Base-by-base conservation (phyloP, 2,113 vertebrate species). In the Erinaceus europaeus region DNA sequence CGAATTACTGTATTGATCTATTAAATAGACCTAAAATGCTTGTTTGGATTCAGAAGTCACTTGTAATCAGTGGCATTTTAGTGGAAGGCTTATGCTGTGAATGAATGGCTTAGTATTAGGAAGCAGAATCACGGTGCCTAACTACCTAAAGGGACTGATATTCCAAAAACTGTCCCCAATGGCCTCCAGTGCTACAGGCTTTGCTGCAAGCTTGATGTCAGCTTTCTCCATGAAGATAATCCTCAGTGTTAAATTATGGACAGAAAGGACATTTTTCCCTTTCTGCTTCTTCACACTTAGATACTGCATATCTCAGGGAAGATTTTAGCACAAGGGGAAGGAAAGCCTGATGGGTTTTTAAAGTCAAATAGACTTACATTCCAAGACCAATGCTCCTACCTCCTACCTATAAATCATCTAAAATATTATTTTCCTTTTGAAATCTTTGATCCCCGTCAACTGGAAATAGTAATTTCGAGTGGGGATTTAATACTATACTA, bases 1-100 rank as follows among this genome's bases (percentile, higher is more conserved):
- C 4, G 59, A 95, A 94, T 94, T 94, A 81, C 92, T 84, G 50
- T 95, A 94, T 95, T 94, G 94, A 95, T 94, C 87, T 95, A 91
- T 95, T 94, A 94, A 95, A 90, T 81, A 91, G 90, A 86, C 77
- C 68, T 94, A 89, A 93, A 84, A 94, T 53, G 64, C 83, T 89
- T 91, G 77, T 91, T 95, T 91, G 91, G 64, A 72, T 93, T 94
- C 38, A 62, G 57, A 91, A 94, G 86, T 95, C 93, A 93, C 69
- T 95, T 90, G 81, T 42, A 93, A 93, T 94, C 93, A 94, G 64
- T 29, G 73, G 81, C 69, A 61, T 81, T 91, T 88, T 83, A 84
- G 73, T 67, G 23, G 74, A 88, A 84, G 81, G 64, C 50, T 79
- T 89, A 81, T 52, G 74, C 89, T 74, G 29, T 42, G 81, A 90